These are phyloP conservation scores for Isichthys henryi DNA, from an alignment of 2,113 vertebrate species.

Conservation along the genomic window DNA sequence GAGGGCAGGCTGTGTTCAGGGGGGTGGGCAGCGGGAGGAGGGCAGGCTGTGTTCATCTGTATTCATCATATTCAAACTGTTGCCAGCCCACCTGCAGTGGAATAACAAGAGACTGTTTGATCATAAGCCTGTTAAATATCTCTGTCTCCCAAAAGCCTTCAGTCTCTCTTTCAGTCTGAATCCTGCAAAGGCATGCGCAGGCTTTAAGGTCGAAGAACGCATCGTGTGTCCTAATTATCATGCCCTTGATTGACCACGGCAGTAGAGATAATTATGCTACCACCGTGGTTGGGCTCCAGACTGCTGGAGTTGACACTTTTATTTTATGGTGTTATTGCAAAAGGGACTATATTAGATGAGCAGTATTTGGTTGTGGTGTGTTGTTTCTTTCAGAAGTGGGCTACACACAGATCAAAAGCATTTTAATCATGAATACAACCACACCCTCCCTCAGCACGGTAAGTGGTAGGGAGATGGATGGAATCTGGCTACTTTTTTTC, in stretches of 20 bases:
- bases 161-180: not conserved
- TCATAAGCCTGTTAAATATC: not conserved
- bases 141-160: not conserved
- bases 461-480: not conserved
- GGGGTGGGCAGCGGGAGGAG: not conserved
- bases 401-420: not conserved
- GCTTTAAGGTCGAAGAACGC: not conserved
- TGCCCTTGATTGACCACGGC: not conserved
- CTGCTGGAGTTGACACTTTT: not conserved
- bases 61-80: not conserved
- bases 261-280: not conserved
- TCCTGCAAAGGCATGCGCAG: not conserved
- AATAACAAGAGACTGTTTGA: not conserved
- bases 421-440: not conserved
- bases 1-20: not conserved
- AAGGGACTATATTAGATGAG: not conserved
- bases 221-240: not conserved
- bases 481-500: not conserved
- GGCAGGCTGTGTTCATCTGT: not conserved
- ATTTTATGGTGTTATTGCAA: not conserved
- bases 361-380: not conserved
- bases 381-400: not conserved
- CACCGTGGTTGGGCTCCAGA: not conserved
- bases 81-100: not conserved
- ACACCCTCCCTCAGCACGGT: not conserved